These are phyloP conservation scores for Gymnorhina tibicen DNA, from an alignment of 2,113 vertebrate species.

Conservation along the genomic window DNA sequence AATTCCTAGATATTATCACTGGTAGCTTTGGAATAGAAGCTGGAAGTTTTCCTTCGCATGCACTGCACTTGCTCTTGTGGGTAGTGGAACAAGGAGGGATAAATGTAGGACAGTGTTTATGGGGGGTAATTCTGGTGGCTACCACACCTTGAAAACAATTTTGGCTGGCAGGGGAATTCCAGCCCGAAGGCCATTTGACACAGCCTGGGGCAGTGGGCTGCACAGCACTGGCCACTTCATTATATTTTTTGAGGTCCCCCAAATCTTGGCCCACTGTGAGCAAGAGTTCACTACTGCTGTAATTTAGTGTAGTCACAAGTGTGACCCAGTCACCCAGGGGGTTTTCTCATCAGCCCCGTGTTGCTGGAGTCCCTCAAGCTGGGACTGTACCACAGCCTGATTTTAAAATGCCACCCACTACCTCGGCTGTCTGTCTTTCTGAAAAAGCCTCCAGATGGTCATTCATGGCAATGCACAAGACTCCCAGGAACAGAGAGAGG, in stretches of 20 bases:
- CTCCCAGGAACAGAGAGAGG: neutral
- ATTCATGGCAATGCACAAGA: neutral
- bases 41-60: neutral
- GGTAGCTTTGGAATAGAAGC: neutral
- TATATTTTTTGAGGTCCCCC: neutral
- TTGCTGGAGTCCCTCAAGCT: neutral
- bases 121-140: neutral
- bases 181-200: neutral
- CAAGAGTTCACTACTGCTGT: neutral
- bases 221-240: neutral
- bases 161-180: neutral
- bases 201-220: neutral
- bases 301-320: neutral
- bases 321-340: accelerated
- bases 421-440: neutral
- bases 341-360: accelerated
- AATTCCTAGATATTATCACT: neutral
- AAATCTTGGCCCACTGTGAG: neutral
- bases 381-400: neutral
- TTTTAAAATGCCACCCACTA: neutral
- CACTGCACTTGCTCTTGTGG: neutral
- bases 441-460: neutral
- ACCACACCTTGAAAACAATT: neutral
- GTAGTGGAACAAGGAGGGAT: neutral
- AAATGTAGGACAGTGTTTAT: neutral